phyloP scores from a whole-genome alignment of 1,140 invertebrate genomes.

The Mizuhopecten yessoensis region DNA sequence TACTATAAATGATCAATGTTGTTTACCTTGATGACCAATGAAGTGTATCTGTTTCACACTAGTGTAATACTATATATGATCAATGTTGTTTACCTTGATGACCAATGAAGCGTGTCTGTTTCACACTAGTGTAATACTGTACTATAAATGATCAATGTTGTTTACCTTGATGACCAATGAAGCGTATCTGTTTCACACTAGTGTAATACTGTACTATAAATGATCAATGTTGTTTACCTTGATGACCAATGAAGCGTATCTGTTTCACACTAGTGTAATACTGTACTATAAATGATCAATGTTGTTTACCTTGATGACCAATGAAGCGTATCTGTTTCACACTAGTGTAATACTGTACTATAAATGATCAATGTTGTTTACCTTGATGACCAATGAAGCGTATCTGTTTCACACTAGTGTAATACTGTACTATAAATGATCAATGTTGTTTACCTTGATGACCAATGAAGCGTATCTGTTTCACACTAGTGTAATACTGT shows the following conservation, averaged over 20 bases:
- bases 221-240: not conserved
- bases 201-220: not conserved
- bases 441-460: not conserved
- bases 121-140: too few species aligned
- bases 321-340: not conserved
- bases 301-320: not conserved
- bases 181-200: too few species aligned
- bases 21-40: not conserved
- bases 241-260: not conserved
- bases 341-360: not conserved
- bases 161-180: not conserved
- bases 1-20: too few species aligned
- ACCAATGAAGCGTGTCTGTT: too few species aligned
- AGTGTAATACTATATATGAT: too few species aligned
- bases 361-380: not conserved
- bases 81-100: too few species aligned
- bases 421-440: not conserved
- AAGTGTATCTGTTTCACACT: too few species aligned
- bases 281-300: not conserved
- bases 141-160: too few species aligned
- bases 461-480: not conserved
- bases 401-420: not conserved
- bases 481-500: too few species aligned
- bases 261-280: not conserved
- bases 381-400: not conserved